Evolutionary conservation across 2,113 vertebrate species (phyloP), one percentile per base, ranked within the genome.

Genomic region (Crocuta crocuta): DNA sequence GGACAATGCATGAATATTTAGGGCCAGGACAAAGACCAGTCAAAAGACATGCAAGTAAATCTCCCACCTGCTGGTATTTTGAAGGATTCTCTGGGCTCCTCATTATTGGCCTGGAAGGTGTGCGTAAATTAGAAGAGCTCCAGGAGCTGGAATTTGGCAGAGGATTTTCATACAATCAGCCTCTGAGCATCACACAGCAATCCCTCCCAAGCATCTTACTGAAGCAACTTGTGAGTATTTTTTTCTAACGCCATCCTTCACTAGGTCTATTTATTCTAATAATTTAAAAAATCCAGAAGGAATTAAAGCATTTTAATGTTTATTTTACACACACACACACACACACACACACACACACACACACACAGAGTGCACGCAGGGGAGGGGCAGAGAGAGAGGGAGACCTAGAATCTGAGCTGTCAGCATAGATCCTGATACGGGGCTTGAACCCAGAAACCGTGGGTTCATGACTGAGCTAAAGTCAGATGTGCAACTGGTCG

Each of bases 81-180:
- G 23, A 96, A 99, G 99, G 99, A 4, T 73, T 99, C 91, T 98
- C 98, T 94, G 99, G 99, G 21, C 98, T 99, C 89, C 98, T 99
- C 1, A 24, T 98, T 0, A 97, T 99, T 96, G 99, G 99, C 13
- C 95, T 99, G 98, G 99, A 99, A 85, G 99, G 98, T 31, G 97
- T 82, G 2, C 97, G 93, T 19, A 98, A 99, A 63, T 66, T 98
- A 70, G 93, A 97, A 65, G 98, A 99, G 74, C 98, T 99, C 88
- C 99, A 99, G 98, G 99, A 99, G 98, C 93, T 99, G 73, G 99
- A 99, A 95, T 99, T 99, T 91, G 99, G 99, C 31, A 98, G 99
- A 98, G 99, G 99, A 1, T 99, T 99, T 82, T 97, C 93, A 4
- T 99, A 99, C 98, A 98, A 96, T 0, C 96, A 99, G 50, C 99